phyloP scores from a whole-genome alignment of 2,888 invertebrate species.

The Hemaris fuciformis region DNA sequence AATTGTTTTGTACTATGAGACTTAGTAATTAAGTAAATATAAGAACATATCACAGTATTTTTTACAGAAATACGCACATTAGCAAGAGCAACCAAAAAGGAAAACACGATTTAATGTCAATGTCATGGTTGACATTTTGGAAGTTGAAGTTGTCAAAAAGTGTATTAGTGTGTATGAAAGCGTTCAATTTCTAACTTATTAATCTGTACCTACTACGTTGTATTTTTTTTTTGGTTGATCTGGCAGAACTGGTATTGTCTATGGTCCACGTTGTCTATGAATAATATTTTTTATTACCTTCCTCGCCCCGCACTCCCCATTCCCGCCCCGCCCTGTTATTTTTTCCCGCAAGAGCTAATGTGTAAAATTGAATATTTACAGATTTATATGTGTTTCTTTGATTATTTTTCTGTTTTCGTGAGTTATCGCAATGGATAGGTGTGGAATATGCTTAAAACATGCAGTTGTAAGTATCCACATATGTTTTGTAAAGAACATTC shows the following conservation, averaged over 20 bases:
- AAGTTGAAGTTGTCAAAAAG: background rate
- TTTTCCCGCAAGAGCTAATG: slow-evolving; percentile 50
- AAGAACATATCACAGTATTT: slow-evolving; percentile 18
- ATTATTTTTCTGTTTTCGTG: slow-evolving; percentile 36
- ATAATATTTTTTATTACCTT: slow-evolving; percentile 21
- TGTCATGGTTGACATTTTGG: slow-evolving; percentile 5
- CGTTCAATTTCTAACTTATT: background rate
- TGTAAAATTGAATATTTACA: slow-evolving; percentile 56
- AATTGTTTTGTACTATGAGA: background rate
- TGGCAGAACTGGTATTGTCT: background rate
- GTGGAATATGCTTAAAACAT: slow-evolving; percentile 73
- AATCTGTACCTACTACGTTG: background rate
- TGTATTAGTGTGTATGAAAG: background rate
- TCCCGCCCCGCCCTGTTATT: slow-evolving; percentile 62
- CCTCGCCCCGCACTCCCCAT: slow-evolving; percentile 41
- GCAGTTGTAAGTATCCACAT: slow-evolving; percentile 64
- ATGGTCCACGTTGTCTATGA: background rate
- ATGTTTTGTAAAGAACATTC: slow-evolving; percentile 43
- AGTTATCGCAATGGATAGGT: slow-evolving; percentile 68
- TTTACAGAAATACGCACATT: slow-evolving; percentile 25
- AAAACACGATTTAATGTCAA: slow-evolving; percentile 9
- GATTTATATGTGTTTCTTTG: slow-evolving; percentile 55
- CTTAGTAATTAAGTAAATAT: background rate
- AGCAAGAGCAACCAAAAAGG: background rate
- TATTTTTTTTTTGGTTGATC: background rate